Base-by-base conservation (phyloP, 1,140 invertebrate genomes). In the Chrysomallon squamiferum region DNA sequence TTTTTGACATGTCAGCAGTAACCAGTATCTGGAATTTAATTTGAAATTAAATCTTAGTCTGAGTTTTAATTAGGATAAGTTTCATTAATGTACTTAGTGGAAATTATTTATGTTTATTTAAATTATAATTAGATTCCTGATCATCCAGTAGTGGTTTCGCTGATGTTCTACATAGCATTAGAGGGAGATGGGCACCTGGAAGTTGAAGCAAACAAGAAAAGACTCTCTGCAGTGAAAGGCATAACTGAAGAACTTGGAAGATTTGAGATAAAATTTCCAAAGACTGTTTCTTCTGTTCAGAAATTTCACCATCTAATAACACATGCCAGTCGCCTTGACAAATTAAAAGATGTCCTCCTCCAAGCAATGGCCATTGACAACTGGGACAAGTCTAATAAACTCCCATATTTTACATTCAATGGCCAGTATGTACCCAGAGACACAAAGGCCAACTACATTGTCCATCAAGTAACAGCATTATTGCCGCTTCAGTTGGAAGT, bases 401-500 rank as follows among this genome's bases (percentile, higher is more conserved):
- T 83, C 29, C 82, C 83, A 4, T 86, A 83, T 65, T 84, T 87
- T 71, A 80, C 76, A 2, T 74, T 88, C 6, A 77, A 72, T 65
- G 86, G 87, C n/a, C 74, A 81, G 13, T 62, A 81, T 18, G 79
- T 87, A 52, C 78, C 76, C 62, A 69, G 59, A 71, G 76, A 81
- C 72, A 54, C 66, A 77, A 66, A 68, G 54, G 66, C 93, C 0
- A 96, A 96, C 85, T 93, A 96, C 69, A 89, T 96, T 15, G 93
- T 91, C 2, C 91, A 83, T 63, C 85, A 87, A 71, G 87, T 96
- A 3, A 91, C 92, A 2, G 91, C 90, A 0, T 90, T 90, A 74
- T 87, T 93, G 2, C 94, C 95, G 0, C 93, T 95, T 76, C 89
- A 91, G 27, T 86, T 97, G 63, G 95, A 97, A 79, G 87, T 97